Evolutionary conservation across 2,888 invertebrate genomes (phyloP).

Genomic region (Drosophila dives): DNA sequence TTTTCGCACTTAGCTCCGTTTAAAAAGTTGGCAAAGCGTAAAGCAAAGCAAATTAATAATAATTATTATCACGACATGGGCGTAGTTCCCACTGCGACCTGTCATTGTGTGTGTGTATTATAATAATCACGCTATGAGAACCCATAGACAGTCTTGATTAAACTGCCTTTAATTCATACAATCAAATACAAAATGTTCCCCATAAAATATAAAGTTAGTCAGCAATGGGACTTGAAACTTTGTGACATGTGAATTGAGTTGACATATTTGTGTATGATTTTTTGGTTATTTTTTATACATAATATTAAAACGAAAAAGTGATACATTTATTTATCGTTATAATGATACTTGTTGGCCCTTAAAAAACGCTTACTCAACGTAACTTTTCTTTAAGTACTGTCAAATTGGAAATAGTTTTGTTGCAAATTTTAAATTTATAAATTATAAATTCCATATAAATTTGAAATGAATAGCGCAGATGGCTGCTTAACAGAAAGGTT

Average conservation of each 20-base stretch:
- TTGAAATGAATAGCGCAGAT: background rate
- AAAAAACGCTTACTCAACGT: conserved; percentile 34
- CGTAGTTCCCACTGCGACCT: conserved; percentile 9
- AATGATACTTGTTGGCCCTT: conserved; percentile 43
- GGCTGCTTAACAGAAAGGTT: background rate
- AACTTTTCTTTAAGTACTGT: conserved; percentile 8
- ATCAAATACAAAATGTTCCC: conserved; percentile 52
- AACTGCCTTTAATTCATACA: conserved; percentile 38
- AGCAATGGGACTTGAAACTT: conserved; percentile 38
- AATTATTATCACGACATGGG: conserved; percentile 46
- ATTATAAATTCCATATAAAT: background rate
- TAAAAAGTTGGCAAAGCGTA: conserved; percentile 42
- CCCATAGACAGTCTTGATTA: conserved; percentile 46
- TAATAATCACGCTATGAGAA: conserved; percentile 46
- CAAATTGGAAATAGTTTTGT: background rate
- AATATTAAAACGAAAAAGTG: conserved; percentile 51
- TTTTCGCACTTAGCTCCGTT: conserved; percentile 30
- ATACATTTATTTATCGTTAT: conserved; percentile 33
- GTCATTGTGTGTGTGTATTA: conserved; percentile 23
- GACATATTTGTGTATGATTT: conserved; percentile 18
- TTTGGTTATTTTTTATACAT: conserved; percentile 18
- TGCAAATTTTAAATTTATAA: background rate
- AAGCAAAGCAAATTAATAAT: conserved; percentile 73
- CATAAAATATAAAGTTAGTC: conserved; percentile 59
- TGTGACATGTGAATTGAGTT: conserved; percentile 40